phyloP scores from a whole-genome alignment of 2,113 vertebrate species.

The Neotragus pygmaeus region DNA sequence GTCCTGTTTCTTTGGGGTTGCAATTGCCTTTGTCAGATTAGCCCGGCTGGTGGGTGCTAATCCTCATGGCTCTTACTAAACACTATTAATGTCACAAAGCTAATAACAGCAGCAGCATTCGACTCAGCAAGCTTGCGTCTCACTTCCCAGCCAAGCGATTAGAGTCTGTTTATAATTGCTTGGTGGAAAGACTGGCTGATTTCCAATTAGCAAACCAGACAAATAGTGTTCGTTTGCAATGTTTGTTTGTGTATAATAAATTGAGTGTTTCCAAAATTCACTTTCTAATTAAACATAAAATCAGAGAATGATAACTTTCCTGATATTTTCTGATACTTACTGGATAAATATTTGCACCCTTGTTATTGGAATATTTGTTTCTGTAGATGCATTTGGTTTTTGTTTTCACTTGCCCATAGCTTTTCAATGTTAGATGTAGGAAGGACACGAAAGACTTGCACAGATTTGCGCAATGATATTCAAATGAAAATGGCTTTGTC shows the following conservation, averaged over 20 bases:
- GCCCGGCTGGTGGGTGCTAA: not conserved
- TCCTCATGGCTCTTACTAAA: slow-evolving; percentile 3
- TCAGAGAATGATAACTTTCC: not conserved
- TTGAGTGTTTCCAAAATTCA: not conserved
- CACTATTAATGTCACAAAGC: not conserved
- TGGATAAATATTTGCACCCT: slow-evolving; percentile 21
- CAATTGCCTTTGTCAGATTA: slow-evolving; percentile 30
- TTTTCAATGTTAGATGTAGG: not conserved
- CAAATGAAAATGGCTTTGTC: slow-evolving; percentile 46
- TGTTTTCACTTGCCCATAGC: not conserved
- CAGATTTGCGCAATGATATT: slow-evolving; percentile 29
- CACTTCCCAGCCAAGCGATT: not conserved
- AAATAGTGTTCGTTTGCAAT: not conserved
- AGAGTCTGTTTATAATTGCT: slow-evolving; percentile 24
- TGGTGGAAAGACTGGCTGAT: not conserved
- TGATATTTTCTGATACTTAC: slow-evolving; percentile 20
- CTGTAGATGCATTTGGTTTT: slow-evolving; percentile 34
- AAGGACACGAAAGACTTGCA: not conserved
- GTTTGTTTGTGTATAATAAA: slow-evolving; percentile 39
- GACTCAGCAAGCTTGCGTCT: not conserved
- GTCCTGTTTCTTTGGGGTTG: slow-evolving; percentile 19
- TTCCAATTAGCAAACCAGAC: slow-evolving; percentile 32
- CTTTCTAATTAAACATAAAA: slow-evolving; percentile 55
- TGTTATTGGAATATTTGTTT: slow-evolving; percentile 56
- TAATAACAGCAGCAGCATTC: not conserved